These are phyloP conservation scores for Myotis pilosus DNA, from an alignment of 2,797 vertebrate species.

Conservation along the genomic window DNA sequence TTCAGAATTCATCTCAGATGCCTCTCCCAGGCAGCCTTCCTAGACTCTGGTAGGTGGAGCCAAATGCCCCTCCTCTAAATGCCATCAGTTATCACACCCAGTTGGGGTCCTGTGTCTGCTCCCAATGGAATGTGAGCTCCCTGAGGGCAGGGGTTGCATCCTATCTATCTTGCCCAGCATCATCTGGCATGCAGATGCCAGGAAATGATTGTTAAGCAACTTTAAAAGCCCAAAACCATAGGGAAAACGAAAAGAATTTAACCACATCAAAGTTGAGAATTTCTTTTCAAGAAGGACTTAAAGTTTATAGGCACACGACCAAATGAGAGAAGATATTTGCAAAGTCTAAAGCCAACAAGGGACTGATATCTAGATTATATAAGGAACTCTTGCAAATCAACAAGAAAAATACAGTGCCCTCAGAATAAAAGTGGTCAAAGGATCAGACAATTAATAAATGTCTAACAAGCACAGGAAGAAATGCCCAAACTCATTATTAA, in stretches of 20 bases:
- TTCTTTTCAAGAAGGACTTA: not conserved
- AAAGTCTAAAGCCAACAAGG: not conserved
- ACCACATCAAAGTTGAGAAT: constrained; percentile 20
- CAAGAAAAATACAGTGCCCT: not conserved
- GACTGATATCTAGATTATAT: not conserved
- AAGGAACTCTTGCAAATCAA: not conserved
- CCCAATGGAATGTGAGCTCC: not conserved
- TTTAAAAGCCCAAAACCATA: not conserved
- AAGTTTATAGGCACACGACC: not conserved
- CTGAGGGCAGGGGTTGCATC: not conserved
- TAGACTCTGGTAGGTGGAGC: not conserved
- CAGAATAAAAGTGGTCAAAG: not conserved
- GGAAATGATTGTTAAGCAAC: not conserved
- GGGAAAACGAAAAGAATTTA: not conserved
- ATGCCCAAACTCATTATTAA: not conserved
- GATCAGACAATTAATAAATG: not conserved
- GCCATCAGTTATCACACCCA: not conserved
- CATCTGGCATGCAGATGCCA: not conserved
- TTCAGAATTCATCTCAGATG: not conserved
- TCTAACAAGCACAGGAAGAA: not conserved
- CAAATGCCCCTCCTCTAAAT: not conserved
- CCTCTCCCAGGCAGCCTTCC: not conserved
- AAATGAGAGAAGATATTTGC: not conserved
- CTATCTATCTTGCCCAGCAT: not conserved
- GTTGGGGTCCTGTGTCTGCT: not conserved